phyloP scores from a whole-genome alignment of 2,113 vertebrate species.

The Pavo muticus region DNA sequence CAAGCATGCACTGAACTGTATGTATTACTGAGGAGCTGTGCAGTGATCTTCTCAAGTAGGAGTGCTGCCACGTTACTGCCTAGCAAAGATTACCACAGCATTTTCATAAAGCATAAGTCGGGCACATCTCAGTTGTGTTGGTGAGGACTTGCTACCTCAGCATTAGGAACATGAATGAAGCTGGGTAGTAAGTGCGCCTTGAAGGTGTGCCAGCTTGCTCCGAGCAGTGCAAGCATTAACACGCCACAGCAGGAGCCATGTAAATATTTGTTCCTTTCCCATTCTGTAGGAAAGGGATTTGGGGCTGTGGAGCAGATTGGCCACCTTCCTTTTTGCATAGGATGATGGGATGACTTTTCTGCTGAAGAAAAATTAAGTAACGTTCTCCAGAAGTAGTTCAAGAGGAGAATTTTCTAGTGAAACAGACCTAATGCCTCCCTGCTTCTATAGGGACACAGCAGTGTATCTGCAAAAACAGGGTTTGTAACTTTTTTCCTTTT shows the following conservation, averaged over 20 bases:
- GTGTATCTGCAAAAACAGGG: constrained; percentile 74
- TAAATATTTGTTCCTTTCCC: constrained; percentile 43
- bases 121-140: not conserved
- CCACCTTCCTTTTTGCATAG: constrained; percentile 48
- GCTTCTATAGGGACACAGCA: constrained; percentile 68
- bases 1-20: constrained; percentile 12
- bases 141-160: constrained; percentile 24
- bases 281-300: constrained; percentile 28
- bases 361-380: constrained; percentile 2
- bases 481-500: constrained; percentile 79
- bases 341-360: constrained; percentile 32
- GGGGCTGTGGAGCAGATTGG: constrained; percentile 15
- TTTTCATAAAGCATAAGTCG: not conserved
- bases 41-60: not conserved
- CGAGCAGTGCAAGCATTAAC: constrained; percentile 45
- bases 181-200: not conserved
- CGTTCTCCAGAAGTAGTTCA: constrained; percentile 37
- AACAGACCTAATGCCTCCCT: constrained; percentile 56
- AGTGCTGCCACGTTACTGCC: not conserved
- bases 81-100: not conserved
- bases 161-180: constrained; percentile 44
- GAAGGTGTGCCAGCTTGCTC: constrained; percentile 67
- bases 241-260: constrained; percentile 41
- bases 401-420: constrained; percentile 64
- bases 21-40: not conserved